phyloP scores from a whole-genome alignment of 2,888 invertebrate genomes.

The Galeruca laticollis region DNA sequence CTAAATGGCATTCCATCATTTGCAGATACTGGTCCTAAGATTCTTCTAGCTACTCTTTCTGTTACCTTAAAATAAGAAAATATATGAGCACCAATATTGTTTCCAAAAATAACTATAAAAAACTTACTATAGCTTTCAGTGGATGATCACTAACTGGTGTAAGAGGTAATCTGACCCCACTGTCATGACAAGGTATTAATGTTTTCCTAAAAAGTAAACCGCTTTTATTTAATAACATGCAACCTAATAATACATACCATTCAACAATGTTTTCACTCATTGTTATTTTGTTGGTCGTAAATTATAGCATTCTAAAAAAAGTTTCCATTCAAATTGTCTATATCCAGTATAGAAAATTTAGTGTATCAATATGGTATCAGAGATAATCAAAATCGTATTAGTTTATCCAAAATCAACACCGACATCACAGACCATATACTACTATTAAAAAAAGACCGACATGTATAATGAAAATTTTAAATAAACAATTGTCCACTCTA shows the following conservation, averaged over 20 bases:
- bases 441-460: neutral
- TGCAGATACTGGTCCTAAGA: slow-evolving; percentile 67
- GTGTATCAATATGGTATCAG: neutral
- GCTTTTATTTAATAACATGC: too few relatives aligned
- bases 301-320: neutral
- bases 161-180: slow-evolving; percentile 32
- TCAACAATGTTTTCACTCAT: slow-evolving; percentile 19
- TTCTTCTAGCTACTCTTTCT: slow-evolving; percentile 69
- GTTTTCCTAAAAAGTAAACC: slow-evolving; percentile 52
- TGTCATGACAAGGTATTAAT: slow-evolving; percentile 42
- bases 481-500: neutral
- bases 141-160: slow-evolving; percentile 69
- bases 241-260: slow-evolving; percentile 25
- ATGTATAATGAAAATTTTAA: neutral
- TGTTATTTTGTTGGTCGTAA: neutral
- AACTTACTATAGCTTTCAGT: slow-evolving; percentile 69
- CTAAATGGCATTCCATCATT: slow-evolving; percentile 68
- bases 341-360: neutral
- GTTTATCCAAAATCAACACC: slow-evolving; percentile 4
- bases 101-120: neutral
- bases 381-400: neutral
- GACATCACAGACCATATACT: too few relatives aligned
- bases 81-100: neutral
- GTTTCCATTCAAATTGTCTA: neutral
- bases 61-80: slow-evolving; percentile 64